Evolutionary conservation across 2,797 vertebrate genomes (phyloP), one percentile per base, ranked within the genome.

Genomic region (Rousettus madagascariensis): DNA sequence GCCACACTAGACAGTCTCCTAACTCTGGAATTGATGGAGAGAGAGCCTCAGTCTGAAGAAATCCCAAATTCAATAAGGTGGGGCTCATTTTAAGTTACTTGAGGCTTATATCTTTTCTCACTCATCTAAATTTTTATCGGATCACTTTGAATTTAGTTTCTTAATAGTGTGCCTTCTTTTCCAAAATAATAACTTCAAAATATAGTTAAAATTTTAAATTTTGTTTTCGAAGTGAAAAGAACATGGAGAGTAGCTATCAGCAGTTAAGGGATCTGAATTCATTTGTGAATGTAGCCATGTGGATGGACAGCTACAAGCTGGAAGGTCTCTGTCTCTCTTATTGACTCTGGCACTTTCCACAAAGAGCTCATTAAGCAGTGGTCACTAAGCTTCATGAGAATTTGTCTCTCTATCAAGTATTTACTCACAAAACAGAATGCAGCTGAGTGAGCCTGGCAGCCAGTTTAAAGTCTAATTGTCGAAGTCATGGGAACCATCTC

Each of bases 401-500:
- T 86, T 91, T 53, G 43, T 89, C 68, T 86, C 68, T 86, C 55
- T 33, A 79, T 24, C 63, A 87, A 86, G 55, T 93, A 46, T 95
- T 96, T 93, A 79, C 57, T 86, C 65, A 83, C 63, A 93, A 91
- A 94, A 53, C 17, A 89, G 78, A 74, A 59, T 24, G 57, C 55
- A 69, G 59, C 43, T n/a, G 33, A 94, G 79, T 51, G 17, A 72
- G 19, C 79, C 79, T 91, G 92, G 90, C 38, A 75, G 83, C 53
- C 22, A 51, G 28, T 88, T 36, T 68, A n/a, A 66, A 88, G 43
- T 63, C 78, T 95, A 90, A 94, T 91, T 84, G 88, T 30, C n/a
- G 33, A 33, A 65, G 77, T 93, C 43, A n/a, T 91, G 90, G 90
- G 68, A 91, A 91, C 80, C 24, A 63, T 94, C 68, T 94, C 43